A percentile compares a stretch with the other conserved stretches of the same genome.
These are phyloP conservation scores for Recurvirostra avosetta DNA, from an alignment of 2,113 vertebrate genomes.

Conservation along the genomic window DNA sequence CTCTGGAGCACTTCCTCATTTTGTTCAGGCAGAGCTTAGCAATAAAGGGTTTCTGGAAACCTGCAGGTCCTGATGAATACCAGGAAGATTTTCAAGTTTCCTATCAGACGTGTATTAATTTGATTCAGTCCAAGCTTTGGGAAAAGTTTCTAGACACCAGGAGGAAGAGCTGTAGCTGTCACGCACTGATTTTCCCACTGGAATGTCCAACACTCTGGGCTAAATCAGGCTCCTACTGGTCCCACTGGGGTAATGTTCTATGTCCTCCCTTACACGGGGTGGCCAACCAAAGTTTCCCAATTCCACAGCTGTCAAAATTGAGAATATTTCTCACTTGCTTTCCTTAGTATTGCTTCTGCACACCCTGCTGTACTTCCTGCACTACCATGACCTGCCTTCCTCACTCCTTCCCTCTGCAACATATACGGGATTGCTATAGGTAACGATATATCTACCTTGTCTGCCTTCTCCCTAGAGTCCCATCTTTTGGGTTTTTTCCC, in stretches of 20 bases:
- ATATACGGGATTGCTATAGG: not conserved
- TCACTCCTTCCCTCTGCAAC: not conserved
- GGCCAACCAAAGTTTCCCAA: not conserved
- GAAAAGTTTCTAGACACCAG: not conserved
- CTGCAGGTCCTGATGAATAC: not conserved
- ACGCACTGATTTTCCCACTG: not conserved
- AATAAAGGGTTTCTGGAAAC: not conserved
- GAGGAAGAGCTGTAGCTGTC: not conserved
- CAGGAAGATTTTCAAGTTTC: constrained; percentile 30
- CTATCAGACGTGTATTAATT: not conserved
- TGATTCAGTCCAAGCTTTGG: not conserved
- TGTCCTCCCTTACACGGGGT: accelerated
- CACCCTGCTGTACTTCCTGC: not conserved
- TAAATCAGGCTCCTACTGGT: not conserved
- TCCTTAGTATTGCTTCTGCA: not conserved
- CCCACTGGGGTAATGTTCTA: not conserved
- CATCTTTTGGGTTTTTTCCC: not conserved
- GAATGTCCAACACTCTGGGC: not conserved
- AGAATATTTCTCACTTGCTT: not conserved
- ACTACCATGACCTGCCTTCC: not conserved
- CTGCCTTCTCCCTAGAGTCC: not conserved
- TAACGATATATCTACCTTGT: not conserved
- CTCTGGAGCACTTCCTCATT: not conserved
- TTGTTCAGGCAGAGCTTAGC: not conserved
- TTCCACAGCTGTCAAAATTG: not conserved